Percentiles rank a stretch among this genome's conserved stretches.
Conservation (phyloP, 53 echinoderm and acorn worm genomes). For the Actinopyga echinites region DNA sequence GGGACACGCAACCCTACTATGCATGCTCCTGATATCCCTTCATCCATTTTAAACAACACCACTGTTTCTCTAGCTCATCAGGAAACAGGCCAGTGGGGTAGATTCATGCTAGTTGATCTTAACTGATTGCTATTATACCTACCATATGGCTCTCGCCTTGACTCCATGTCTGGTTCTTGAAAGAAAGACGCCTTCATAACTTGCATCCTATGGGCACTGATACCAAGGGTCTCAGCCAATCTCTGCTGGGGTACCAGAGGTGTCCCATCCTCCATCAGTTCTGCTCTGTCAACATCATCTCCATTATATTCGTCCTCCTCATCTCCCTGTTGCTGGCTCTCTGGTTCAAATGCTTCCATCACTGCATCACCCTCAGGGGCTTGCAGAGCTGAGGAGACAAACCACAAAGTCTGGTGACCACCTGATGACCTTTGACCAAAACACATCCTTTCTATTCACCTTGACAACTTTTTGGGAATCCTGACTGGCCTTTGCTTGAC, state of each 20-base stretch:
- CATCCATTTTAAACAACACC: too few species aligned
- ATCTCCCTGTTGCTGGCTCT: conserved; percentile 36
- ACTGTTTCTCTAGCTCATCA: too few species aligned
- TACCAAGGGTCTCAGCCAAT: conserved; percentile 79
- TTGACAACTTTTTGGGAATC: conserved; percentile 9
- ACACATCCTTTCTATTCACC: not conserved
- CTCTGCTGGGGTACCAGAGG: conserved; percentile 70
- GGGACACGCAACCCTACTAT: too few species aligned
- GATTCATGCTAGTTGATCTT: too few species aligned
- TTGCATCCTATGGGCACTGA: conserved; percentile 95
- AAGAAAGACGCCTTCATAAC: conserved; percentile 99
- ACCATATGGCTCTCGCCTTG: not conserved
- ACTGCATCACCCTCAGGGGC: conserved; percentile 30
- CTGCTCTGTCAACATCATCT: conserved; percentile 21
- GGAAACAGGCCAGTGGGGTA: too few species aligned
- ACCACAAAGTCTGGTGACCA: not conserved
- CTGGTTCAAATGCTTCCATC: conserved; percentile 45
- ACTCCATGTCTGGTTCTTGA: conserved; percentile 46
- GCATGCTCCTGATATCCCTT: too few species aligned
- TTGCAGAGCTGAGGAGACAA: not conserved
- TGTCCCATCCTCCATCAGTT: conserved; percentile 1
- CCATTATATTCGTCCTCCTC: conserved; percentile 6
- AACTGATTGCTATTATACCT: not conserved
- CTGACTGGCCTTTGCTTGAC: conserved; percentile 45
- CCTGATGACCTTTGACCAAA: not conserved